Conservation (phyloP, 2,797 vertebrate species). For the Aplochiton taeniatus region DNA sequence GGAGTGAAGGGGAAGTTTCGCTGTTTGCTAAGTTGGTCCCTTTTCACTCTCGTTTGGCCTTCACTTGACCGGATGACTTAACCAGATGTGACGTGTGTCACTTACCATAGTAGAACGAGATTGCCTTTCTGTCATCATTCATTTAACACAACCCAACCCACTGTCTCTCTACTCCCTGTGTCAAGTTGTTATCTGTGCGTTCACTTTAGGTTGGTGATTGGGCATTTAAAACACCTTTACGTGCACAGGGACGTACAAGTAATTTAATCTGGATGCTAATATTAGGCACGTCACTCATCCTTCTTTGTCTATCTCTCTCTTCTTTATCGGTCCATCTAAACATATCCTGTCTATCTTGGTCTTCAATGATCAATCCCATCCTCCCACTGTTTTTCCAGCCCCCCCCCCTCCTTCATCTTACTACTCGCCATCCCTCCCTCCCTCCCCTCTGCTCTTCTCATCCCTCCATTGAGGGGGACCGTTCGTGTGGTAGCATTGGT, state of each 20-base stretch:
- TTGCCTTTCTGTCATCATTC: neutral
- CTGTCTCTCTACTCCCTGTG: neutral
- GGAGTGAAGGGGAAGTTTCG: no score
- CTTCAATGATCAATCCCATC: no score
- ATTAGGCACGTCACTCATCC: no score
- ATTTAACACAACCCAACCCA: neutral
- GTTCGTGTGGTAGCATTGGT: slow-evolving; percentile 70
- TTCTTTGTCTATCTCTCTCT: no score
- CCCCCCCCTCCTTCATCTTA: neutral
- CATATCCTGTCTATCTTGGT: no score
- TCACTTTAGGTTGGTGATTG: neutral
- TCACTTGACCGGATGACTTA: no score
- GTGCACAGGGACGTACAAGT: neutral
- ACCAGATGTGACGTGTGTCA: neutral
- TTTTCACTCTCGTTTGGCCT: no score
- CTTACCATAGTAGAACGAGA: neutral
- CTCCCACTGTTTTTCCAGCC: neutral
- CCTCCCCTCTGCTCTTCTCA: neutral
- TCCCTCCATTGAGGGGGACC: slow-evolving; percentile 37
- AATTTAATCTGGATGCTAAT: no score
- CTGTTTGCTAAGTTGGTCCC: no score
- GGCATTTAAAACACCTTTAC: neutral
- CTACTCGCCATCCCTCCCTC: neutral
- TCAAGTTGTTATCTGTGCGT: neutral
- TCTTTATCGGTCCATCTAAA: neutral